Conservation (phyloP, 2,797 vertebrate species). For the Tarsius wallacei region DNA sequence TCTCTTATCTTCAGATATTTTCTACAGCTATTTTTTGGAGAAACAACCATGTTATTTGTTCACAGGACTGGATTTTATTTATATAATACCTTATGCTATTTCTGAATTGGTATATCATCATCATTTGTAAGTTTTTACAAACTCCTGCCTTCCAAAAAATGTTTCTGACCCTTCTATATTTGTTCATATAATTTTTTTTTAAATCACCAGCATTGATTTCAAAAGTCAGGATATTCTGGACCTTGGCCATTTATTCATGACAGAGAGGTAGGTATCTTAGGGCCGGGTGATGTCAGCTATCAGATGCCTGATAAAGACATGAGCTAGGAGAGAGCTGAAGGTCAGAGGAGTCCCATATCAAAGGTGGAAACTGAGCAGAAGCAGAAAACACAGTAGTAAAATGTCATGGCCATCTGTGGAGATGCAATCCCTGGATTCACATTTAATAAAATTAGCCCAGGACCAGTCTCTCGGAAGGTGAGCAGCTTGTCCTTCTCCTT, state of each 20-base stretch:
- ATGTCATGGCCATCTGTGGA: background rate
- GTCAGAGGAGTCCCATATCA: background rate
- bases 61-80: background rate
- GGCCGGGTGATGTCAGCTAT: background rate
- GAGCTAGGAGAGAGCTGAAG: background rate
- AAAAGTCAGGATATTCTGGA: background rate
- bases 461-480: background rate
- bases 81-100: background rate
- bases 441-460: background rate
- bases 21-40: background rate
- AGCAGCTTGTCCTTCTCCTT: background rate
- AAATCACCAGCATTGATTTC: background rate
- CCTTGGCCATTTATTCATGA: background rate
- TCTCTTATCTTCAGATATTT: slow-evolving; percentile 23
- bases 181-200: background rate
- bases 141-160: background rate
- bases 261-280: background rate
- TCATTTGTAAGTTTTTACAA: background rate
- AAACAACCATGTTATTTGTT: background rate
- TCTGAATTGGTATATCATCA: background rate
- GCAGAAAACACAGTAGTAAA: background rate
- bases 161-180: background rate
- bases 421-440: background rate
- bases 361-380: background rate
- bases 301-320: background rate